Evolutionary conservation across 2,888 invertebrate species (phyloP).

Genomic region (Drosophila macrothrix): DNA sequence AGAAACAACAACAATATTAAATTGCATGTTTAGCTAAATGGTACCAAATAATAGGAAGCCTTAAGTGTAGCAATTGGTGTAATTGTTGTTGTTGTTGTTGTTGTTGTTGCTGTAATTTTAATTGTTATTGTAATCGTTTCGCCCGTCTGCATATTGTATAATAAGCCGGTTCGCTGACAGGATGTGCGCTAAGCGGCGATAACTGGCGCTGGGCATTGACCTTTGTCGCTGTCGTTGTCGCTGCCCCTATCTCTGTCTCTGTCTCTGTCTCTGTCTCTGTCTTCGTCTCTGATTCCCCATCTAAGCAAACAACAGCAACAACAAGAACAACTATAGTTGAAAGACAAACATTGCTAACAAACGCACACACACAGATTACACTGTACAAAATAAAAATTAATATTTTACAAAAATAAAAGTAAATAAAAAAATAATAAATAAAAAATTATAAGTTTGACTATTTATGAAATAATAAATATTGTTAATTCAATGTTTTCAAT

Average conservation of each 20-base stretch:
- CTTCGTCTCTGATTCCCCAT: conserved; percentile 48
- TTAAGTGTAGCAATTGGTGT: conserved; percentile 15
- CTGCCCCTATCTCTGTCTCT: conserved; percentile 33
- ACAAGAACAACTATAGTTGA: conserved; percentile 20
- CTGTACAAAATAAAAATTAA: conserved; percentile 23
- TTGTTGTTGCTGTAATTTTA: conserved; percentile 4
- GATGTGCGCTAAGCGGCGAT: conserved; percentile 57
- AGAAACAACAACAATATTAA: conserved; percentile 41
- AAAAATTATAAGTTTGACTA: not conserved
- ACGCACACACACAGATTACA: conserved; percentile 23
- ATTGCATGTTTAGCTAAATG: conserved; percentile 29
- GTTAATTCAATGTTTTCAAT: not conserved
- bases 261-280: conserved; percentile 6
- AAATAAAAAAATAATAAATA: not conserved
- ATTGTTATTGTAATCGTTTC: conserved; percentile 6
- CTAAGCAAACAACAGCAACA: conserved; percentile 16
- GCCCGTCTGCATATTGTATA: conserved; percentile 58
- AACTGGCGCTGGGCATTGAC: conserved; percentile 42
- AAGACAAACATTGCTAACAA: conserved; percentile 31
- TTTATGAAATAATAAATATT: not conserved
- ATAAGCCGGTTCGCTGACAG: conserved; percentile 64
- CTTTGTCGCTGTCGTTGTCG: conserved; percentile 19
- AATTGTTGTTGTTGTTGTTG: conserved; percentile 7
- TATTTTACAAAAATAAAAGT: not conserved
- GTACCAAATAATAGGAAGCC: not conserved